Base-by-base conservation (phyloP, 2,113 vertebrate genomes). In the Progne subis region DNA sequence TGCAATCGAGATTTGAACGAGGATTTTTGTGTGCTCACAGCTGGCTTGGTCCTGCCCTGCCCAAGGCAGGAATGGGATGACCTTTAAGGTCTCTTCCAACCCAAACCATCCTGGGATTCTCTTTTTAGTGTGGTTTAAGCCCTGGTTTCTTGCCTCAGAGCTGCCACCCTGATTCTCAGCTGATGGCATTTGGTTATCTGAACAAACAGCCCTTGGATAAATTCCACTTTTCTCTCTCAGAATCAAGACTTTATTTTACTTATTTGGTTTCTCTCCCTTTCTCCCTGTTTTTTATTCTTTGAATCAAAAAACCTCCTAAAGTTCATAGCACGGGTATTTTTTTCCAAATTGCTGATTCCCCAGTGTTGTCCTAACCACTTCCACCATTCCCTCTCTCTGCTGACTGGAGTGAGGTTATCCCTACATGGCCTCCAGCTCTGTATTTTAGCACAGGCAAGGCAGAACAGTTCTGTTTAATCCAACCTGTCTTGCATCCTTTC, bases 361-460 rank as follows among this genome's bases (percentile, higher is more conserved):
- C 20, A 29, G 2, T 9, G 18, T 52, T 74, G 14, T 75, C 29
- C 34, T 52, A 4, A 77, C 39, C 61, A 77, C 31, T 39, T 41
- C 26, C 18, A 5, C 8, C 2, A 4, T 20, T 43, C 29, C 28
- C 53, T 49, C 57, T 82, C 70, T 57, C 23, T 39, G 59, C 43
- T 61, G 37, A 34, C 74, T 37, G 94, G 44, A 76, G 41, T 0
- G 1, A 56, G 32, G 12, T 43, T 18, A 7, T 52, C 23, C 20
- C 9, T 53, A 1, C 0, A 1, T 70, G 65, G 18, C 60, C 31
- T 72, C 47, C 8, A 46, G 43, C 53, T 83, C 63, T 0, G 0
- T 21, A 4, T 47, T 82, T 49, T 7, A 53, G 67, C n/a, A 15
- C 6, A 26, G 60, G 18, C 63, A 63, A 57, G 64, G 53, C 63